phyloP scores from a whole-genome alignment of 1,140 invertebrate genomes.

The Epicauta chinensis region DNA sequence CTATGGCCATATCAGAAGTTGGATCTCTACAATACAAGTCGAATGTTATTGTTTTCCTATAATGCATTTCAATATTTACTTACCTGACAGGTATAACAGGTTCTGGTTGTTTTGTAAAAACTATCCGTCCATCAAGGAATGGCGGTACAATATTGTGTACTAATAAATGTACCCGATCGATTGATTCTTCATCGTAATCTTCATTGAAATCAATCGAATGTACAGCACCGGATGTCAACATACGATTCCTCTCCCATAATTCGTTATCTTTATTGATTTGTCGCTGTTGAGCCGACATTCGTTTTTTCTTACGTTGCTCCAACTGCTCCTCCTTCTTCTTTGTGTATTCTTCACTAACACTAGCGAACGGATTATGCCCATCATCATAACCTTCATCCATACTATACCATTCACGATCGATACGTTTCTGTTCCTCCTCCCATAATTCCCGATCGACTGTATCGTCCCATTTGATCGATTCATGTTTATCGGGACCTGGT shows the following conservation, averaged over 20 bases:
- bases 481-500: slow-evolving; percentile 44
- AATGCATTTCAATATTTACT: slow-evolving; percentile 23
- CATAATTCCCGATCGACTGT: slow-evolving; percentile 72
- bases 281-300: slow-evolving; percentile 88
- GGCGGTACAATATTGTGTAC: slow-evolving; percentile 99
- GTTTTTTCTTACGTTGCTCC: slow-evolving; percentile 82
- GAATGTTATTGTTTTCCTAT: not conserved
- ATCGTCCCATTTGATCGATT: slow-evolving; percentile 48
- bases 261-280: slow-evolving; percentile 98
- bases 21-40: slow-evolving; percentile 66
- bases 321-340: slow-evolving; percentile 87
- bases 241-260: slow-evolving; percentile 96
- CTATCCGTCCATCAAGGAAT: slow-evolving; percentile 96
- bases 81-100: slow-evolving; percentile 84
- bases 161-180: slow-evolving; percentile 86
- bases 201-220: slow-evolving; percentile 84
- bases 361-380: slow-evolving; percentile 86
- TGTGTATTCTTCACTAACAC: slow-evolving; percentile 85
- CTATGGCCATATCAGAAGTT: slow-evolving; percentile 95
- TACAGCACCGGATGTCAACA: slow-evolving; percentile 96
- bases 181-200: slow-evolving; percentile 90
- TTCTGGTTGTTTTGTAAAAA: slow-evolving; percentile 98
- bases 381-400: slow-evolving; percentile 93
- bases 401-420: slow-evolving; percentile 96
- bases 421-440: slow-evolving; percentile 88